Evolutionary conservation across 1,140 invertebrate genomes (phyloP).

Genomic region (Procambarus virginalis): DNA sequence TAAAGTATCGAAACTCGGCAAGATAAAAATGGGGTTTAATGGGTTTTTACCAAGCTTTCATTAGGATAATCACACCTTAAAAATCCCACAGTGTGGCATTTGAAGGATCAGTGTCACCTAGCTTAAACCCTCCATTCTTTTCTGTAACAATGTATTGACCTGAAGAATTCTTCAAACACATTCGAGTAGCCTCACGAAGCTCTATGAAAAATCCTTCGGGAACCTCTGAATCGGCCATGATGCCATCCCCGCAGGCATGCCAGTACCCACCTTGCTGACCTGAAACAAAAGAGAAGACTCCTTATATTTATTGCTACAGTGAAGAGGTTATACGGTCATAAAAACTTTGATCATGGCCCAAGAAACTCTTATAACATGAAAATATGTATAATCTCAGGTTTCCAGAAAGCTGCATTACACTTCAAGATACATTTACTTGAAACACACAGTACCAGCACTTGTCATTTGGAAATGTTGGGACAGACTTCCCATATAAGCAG

Average conservation of each 20-base stretch:
- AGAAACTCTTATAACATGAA: no score
- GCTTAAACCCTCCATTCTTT: conserved; percentile 94
- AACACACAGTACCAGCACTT: no score
- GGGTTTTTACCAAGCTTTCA: background rate
- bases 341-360: no score
- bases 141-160: conserved; percentile 91
- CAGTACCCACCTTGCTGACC: conserved; percentile 95
- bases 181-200: conserved; percentile 90
- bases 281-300: conserved; percentile 73
- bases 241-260: conserved; percentile 89
- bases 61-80: conserved; percentile 76
- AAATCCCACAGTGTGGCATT: conserved; percentile 95
- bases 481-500: no score
- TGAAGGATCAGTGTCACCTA: conserved; percentile 85
- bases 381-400: no score
- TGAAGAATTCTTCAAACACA: conserved; percentile 87
- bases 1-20: background rate
- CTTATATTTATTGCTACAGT: no score
- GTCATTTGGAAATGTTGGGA: no score
- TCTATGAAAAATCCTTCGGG: conserved; percentile 94
- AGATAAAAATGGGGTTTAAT: background rate
- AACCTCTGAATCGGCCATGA: conserved; percentile 88
- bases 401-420: no score
- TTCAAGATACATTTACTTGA: no score
- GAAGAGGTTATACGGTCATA: no score